phyloP scores from a whole-genome alignment of 2,797 vertebrate species.

The Rousettus madagascariensis region DNA sequence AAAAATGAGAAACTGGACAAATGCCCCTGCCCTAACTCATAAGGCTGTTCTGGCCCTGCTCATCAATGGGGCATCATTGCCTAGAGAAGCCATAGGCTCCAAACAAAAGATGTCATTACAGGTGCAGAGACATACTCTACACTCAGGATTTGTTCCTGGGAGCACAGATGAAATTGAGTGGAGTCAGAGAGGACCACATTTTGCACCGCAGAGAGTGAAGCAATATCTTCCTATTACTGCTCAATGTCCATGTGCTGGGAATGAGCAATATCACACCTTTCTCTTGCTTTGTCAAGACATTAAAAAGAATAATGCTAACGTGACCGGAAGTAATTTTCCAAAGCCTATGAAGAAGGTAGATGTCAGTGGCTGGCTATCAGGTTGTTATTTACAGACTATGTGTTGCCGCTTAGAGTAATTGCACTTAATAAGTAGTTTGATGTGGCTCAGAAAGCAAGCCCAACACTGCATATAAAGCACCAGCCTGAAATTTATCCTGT shows the following conservation, averaged over 20 bases:
- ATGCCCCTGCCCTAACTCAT: not conserved
- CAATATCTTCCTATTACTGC: not conserved
- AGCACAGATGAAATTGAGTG: not conserved
- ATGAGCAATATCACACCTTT: not conserved
- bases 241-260: not conserved
- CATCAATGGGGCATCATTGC: not conserved
- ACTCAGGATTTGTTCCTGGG: not conserved
- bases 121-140: fast-evolving
- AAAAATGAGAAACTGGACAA: not conserved
- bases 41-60: fast-evolving
- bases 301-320: not conserved
- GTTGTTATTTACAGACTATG: not conserved
- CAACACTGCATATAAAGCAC: not conserved
- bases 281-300: not conserved
- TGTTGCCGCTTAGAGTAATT: not conserved
- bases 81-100: not conserved
- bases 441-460: not conserved
- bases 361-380: not conserved
- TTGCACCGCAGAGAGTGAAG: not conserved
- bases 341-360: not conserved
- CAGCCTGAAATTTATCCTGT: not conserved
- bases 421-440: not conserved
- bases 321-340: not conserved
- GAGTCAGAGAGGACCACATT: not conserved
- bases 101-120: not conserved